Evolutionary conservation across 2,888 invertebrate species (phyloP), one percentile per base, ranked within the genome.

Genomic region (Tetragnatha montana): DNA sequence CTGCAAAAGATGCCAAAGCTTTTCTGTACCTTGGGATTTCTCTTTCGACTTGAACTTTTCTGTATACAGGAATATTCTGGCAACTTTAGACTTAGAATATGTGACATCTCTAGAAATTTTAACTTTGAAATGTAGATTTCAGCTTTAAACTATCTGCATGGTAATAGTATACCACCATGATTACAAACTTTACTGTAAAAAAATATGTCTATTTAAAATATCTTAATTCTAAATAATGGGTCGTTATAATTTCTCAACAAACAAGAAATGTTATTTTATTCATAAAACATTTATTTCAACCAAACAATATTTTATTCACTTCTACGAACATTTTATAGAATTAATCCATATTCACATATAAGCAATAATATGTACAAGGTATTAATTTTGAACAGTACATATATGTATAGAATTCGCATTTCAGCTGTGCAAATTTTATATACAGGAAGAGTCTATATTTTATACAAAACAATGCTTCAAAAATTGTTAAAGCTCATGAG

Each of bases 401-500:
- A 60, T 78, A 19, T 51, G 35, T 35, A 35, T 35, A 35, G 12
- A 60, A 60, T 60, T 60, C 12, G 60, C 60, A 6, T 60, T 17
- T 60, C 22, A 78, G 68, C 50, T 50, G 85, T 85, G 85, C 49
- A 85, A 49, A 71, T 51, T 47, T 70, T 69, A 78, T 68, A 70
- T 85, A 85, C 85, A 71, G 21, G 35, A 70, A 51, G 70, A 83
- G 74, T 78, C 49, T 19, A 50, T 70, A 50, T 78, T 69, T 70
- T 85, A 60, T 60, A 85, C 85, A 85, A 85, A 85, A 85, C 85
- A 78, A 85, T 79, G 50, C 50, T 74, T 79, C 79, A 83, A 88
- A 88, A 88, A 50, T 82, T 74, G 80, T 51, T 35, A 89, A 89
- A 89, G 89, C 89, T 89, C 89, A 78, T 89, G 76, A 89, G 76